Conservation (phyloP, 2,797 vertebrate species). For the Halcyon badia region DNA sequence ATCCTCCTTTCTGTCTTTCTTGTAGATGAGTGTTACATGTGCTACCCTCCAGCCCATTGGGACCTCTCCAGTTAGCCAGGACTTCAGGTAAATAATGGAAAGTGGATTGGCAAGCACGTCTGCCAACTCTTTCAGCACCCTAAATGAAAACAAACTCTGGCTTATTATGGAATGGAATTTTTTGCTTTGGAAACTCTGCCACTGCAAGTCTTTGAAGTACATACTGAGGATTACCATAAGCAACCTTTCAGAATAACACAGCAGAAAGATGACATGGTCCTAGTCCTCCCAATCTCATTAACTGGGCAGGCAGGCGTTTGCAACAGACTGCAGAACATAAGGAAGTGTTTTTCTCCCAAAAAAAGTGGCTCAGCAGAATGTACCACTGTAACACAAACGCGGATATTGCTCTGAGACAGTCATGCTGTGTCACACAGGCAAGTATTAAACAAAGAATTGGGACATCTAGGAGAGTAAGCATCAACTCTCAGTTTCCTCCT, state of each 20-base stretch:
- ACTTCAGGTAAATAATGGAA: too few species aligned
- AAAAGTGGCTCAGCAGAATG: not conserved
- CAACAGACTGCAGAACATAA: slow-evolving; percentile 28
- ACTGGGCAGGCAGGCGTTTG: not conserved
- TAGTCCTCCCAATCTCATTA: not conserved
- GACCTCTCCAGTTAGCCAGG: too few species aligned
- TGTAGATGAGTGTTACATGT: too few species aligned
- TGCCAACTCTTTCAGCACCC: too few species aligned
- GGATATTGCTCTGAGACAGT: not conserved
- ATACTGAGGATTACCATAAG: not conserved
- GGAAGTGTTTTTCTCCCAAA: not conserved
- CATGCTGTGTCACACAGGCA: not conserved
- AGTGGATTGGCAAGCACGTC: too few species aligned
- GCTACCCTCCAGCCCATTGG: too few species aligned
- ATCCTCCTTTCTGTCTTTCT: too few species aligned
- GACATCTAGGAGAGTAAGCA: not conserved
- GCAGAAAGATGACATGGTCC: not conserved
- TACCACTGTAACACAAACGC: not conserved
- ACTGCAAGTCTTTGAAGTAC: not conserved
- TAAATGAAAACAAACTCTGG: not conserved
- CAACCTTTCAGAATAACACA: not conserved
- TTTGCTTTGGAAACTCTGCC: not conserved
- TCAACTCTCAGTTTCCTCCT: not conserved
- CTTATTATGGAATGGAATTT: not conserved
- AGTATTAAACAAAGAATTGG: not conserved